These are phyloP conservation scores for Chironomus riparius DNA, from an alignment of 2,888 invertebrate genomes.

Conservation along the genomic window DNA sequence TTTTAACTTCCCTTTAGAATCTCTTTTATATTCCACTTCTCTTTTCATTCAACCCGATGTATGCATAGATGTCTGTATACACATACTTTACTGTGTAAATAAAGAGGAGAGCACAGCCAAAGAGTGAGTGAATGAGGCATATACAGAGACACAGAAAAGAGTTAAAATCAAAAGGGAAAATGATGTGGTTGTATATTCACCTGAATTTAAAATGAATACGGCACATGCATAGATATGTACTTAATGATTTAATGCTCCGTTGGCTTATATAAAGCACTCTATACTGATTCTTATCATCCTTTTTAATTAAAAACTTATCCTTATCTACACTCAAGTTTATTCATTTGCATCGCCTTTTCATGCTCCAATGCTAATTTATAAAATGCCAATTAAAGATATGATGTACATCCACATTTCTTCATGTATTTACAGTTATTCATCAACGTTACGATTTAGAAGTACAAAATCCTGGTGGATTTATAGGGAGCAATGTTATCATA, in stretches of 20 bases:
- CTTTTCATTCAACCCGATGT: not conserved
- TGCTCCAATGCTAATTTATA: not conserved
- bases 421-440: slow-evolving; percentile 44
- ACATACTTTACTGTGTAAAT: not conserved
- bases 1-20: not conserved
- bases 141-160: not conserved
- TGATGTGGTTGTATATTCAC: not conserved
- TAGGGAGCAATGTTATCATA: slow-evolving; percentile 48
- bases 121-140: too few relatives aligned
- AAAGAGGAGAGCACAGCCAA: not conserved
- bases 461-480: slow-evolving; percentile 49
- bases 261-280: not conserved
- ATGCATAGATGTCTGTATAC: not conserved
- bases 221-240: not conserved
- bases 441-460: slow-evolving; percentile 51
- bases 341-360: not conserved
- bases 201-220: not conserved
- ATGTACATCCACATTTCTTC: not conserved
- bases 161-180: not conserved
- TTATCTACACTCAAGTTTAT: slow-evolving; percentile 1
- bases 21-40: not conserved
- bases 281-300: slow-evolving; percentile 12
- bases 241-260: not conserved
- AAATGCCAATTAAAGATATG: not conserved
- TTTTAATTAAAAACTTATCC: slow-evolving; percentile 18